A percentile compares a stretch with the other conserved stretches of the same genome.
Conservation (phyloP, 2,113 vertebrate species). For the Bubalus kerabau region DNA sequence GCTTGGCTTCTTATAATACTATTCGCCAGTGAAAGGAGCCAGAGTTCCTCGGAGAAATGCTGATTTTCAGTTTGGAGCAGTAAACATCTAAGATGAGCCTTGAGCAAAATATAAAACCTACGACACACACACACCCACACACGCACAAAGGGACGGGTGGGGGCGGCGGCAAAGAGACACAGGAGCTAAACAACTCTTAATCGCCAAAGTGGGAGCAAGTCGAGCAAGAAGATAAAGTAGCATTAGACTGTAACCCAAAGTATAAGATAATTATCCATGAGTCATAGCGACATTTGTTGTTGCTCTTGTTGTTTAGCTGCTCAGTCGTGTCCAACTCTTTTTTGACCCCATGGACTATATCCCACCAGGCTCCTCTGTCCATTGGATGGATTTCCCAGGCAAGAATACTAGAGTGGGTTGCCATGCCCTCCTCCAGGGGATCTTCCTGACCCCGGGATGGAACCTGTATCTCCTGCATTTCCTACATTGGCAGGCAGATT, state of each 20-base stretch:
- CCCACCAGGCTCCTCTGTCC: background rate
- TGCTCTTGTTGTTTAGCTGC: background rate
- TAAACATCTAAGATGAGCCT: background rate
- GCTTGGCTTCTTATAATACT: background rate
- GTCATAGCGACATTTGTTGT: background rate
- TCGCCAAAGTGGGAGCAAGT: background rate
- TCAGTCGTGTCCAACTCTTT: background rate
- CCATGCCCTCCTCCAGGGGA: background rate
- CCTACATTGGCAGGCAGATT: background rate
- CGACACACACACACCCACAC: background rate
- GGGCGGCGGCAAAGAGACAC: background rate
- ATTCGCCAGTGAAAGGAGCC: background rate
- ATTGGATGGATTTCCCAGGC: background rate
- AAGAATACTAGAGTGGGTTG: background rate
- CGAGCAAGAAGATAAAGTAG: background rate
- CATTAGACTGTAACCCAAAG: background rate
- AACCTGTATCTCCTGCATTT: background rate
- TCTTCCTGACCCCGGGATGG: background rate
- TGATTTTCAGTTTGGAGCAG: background rate
- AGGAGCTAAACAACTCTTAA: background rate
- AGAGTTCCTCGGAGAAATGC: background rate
- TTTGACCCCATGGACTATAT: background rate
- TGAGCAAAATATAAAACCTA: background rate
- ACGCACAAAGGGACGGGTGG: accelerated
- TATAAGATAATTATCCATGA: background rate